A percentile compares a stretch with the other conserved stretches of the same genome.
Conservation (phyloP, 1,140 invertebrate species). For the Megathymus violae region DNA sequence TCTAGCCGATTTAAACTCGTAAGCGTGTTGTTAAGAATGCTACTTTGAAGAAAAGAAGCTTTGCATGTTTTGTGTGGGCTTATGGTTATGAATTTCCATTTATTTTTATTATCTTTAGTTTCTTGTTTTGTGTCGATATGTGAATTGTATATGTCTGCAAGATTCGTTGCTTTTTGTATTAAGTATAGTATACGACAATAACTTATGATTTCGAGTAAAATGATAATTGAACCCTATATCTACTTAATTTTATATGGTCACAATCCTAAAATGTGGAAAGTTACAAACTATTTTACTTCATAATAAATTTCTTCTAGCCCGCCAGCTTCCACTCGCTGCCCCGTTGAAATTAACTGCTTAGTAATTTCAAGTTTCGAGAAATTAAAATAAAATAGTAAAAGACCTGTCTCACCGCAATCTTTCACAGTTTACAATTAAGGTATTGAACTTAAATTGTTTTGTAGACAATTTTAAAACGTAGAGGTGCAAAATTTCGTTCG, state of each 20-base stretch:
- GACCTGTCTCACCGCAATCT: not conserved
- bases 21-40: conserved; percentile 23
- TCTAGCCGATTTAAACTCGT: conserved; percentile 22
- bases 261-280: conserved; percentile 8
- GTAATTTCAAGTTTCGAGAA: conserved; percentile 10
- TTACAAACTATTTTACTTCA: conserved; percentile 16
- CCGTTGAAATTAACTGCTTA: conserved; percentile 8
- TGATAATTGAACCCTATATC: not conserved
- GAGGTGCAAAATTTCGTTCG: no score
- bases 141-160: no score
- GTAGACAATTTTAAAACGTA: no score
- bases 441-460: no score
- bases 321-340: conserved; percentile 3
- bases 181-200: no score
- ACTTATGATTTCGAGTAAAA: no score
- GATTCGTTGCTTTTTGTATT: no score
- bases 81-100: no score
- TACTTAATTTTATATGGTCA: not conserved
- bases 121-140: no score
- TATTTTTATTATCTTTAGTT: no score
- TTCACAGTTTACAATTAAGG: not conserved
- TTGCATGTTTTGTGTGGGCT: no score
- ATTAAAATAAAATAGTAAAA: conserved; percentile 19
- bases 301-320: conserved; percentile 22
- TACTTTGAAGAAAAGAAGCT: conserved; percentile 28